These are phyloP conservation scores for Platanista minor DNA, from an alignment of 2,113 vertebrate species.

Conservation along the genomic window DNA sequence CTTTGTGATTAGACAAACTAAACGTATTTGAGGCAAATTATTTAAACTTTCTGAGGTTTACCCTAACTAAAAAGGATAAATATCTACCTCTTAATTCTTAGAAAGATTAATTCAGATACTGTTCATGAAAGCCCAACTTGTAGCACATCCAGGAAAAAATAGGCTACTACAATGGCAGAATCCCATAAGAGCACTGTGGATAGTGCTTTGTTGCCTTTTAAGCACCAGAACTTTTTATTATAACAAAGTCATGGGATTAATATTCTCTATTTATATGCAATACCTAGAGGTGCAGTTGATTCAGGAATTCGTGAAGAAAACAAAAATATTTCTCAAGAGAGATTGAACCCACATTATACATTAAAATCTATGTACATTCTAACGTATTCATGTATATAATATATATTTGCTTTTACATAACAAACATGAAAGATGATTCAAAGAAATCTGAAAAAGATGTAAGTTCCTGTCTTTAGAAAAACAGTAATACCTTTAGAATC, in stretches of 20 bases:
- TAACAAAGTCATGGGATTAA: neutral
- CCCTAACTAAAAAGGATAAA: neutral
- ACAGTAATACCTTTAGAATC: neutral
- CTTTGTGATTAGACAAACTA: neutral
- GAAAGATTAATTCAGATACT: neutral
- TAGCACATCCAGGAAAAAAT: neutral
- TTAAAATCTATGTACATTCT: neutral
- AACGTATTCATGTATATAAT: neutral
- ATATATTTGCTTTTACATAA: neutral
- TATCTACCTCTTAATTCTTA: neutral
- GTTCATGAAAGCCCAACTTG: neutral
- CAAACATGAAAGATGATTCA: neutral
- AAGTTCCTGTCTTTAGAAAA: neutral
- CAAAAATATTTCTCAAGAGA: neutral
- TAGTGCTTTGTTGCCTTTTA: neutral
- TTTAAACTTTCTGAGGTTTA: neutral
- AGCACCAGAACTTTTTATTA: neutral
- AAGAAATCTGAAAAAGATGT: neutral
- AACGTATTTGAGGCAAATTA: neutral
- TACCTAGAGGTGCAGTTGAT: neutral
- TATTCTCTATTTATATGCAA: neutral
- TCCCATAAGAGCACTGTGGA: neutral
- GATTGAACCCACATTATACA: neutral
- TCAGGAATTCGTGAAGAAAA: neutral
- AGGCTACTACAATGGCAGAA: neutral